Conservation (phyloP, 2,797 vertebrate species). For the Myiotriccus ornatus region DNA sequence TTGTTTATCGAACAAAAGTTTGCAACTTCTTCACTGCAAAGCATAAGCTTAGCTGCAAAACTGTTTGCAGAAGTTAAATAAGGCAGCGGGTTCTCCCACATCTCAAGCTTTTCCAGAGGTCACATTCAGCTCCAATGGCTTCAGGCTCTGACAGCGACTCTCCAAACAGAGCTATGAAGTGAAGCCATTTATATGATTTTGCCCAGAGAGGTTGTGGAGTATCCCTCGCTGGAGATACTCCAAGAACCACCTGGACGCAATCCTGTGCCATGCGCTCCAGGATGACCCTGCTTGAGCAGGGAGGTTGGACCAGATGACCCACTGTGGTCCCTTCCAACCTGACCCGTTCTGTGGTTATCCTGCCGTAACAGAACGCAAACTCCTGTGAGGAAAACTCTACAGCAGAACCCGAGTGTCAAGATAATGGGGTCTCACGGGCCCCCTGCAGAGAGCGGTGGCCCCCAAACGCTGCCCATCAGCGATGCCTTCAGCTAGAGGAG, state of each 20-base stretch:
- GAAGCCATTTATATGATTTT: neutral
- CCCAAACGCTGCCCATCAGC: neutral
- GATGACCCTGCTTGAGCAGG: neutral
- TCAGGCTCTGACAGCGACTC: neutral
- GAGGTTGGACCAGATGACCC: neutral
- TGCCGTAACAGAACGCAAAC: neutral
- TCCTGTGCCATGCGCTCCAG: neutral
- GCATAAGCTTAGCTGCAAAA: neutral
- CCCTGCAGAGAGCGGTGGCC: fast-evolving
- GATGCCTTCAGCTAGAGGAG: neutral
- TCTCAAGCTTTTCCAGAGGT: neutral
- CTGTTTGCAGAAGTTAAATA: neutral
- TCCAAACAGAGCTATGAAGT: neutral
- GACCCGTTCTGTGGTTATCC: neutral
- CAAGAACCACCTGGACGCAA: neutral
- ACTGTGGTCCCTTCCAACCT: neutral
- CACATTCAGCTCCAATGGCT: neutral
- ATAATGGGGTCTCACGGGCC: fast-evolving
- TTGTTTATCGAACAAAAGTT: neutral
- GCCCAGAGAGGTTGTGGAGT: neutral
- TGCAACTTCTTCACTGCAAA: neutral
- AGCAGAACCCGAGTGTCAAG: fast-evolving
- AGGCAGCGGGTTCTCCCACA: neutral
- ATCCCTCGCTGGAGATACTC: neutral
- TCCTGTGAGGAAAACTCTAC: neutral